A percentile compares a stretch with the other conserved stretches of the same genome.
These are phyloP conservation scores for Spinus pinus DNA, from an alignment of 2,797 vertebrate species.

Conservation along the genomic window DNA sequence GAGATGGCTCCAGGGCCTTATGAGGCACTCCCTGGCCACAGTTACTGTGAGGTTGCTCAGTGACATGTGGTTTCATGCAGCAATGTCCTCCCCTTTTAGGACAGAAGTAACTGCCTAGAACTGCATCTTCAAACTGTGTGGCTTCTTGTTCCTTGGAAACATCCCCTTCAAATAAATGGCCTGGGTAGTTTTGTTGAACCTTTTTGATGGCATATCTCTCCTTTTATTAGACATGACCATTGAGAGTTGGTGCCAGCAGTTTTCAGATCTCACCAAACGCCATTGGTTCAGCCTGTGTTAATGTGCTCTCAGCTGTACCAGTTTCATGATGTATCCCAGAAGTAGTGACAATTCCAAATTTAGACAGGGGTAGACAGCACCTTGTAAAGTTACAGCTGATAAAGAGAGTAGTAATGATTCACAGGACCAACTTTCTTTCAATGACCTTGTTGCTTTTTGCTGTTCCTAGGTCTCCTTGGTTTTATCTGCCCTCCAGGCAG, in stretches of 20 bases:
- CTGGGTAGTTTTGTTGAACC: neutral
- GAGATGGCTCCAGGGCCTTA: neutral
- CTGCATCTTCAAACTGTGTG: neutral
- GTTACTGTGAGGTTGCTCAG: neutral
- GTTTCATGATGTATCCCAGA: rapidly evolving
- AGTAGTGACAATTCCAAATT: neutral
- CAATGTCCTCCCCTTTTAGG: rapidly evolving
- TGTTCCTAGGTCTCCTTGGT: constrained; percentile 90
- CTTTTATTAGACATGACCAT: neutral
- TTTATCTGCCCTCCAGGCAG: constrained; percentile 94
- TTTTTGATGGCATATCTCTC: neutral
- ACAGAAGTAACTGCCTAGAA: neutral
- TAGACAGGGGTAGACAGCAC: neutral
- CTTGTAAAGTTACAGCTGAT: neutral
- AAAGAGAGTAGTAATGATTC: neutral
- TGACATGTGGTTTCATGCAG: neutral
- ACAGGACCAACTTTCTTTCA: neutral
- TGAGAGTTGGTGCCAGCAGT: neutral
- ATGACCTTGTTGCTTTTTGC: neutral
- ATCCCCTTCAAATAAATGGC: neutral
- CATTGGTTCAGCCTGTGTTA: neutral
- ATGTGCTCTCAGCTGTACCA: neutral
- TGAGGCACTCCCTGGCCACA: neutral
- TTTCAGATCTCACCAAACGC: neutral
- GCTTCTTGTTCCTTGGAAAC: neutral